These are phyloP conservation scores for Pseudomyrmex sp. DNA, from an alignment of 1,140 invertebrate genomes.

Conservation along the genomic window DNA sequence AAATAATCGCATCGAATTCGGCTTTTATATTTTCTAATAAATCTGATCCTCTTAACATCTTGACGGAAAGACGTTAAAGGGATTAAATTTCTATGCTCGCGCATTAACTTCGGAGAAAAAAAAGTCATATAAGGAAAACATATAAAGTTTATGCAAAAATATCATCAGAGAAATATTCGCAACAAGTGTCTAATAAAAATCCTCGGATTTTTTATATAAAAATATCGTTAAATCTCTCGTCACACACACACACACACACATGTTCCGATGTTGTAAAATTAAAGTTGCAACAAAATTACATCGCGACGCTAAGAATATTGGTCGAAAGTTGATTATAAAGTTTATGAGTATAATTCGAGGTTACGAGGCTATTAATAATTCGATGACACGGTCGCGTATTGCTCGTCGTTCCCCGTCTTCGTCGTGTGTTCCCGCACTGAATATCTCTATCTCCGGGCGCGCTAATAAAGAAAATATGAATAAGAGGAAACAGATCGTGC, in stretches of 20 bases:
- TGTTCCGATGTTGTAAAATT: neutral
- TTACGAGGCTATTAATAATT: slow-evolving; percentile 38
- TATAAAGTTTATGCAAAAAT: neutral
- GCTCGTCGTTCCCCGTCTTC: neutral
- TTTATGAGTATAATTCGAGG: slow-evolving; percentile 22
- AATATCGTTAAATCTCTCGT: neutral
- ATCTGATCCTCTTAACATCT: neutral
- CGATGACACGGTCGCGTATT: neutral
- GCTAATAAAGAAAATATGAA: slow-evolving; percentile 66
- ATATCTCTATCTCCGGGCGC: slow-evolving; percentile 21
- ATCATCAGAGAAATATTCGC: neutral
- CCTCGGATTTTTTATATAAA: neutral
- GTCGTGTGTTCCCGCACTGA: neutral
- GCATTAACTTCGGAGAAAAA: too few species aligned
- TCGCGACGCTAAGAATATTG: neutral
- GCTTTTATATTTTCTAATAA: too few species aligned
- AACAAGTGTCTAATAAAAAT: neutral
- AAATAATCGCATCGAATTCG: too few species aligned
- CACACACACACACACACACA: too few species aligned
- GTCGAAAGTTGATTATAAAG: slow-evolving; percentile 2
- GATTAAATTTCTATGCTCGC: too few species aligned
- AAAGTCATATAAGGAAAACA: too few species aligned
- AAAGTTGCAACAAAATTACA: neutral
- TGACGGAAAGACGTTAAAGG: too few species aligned
- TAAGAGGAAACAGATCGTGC: slow-evolving; percentile 75